Evolutionary conservation across 2,888 invertebrate species (phyloP).

Genomic region (Adelphocoris suturalis): DNA sequence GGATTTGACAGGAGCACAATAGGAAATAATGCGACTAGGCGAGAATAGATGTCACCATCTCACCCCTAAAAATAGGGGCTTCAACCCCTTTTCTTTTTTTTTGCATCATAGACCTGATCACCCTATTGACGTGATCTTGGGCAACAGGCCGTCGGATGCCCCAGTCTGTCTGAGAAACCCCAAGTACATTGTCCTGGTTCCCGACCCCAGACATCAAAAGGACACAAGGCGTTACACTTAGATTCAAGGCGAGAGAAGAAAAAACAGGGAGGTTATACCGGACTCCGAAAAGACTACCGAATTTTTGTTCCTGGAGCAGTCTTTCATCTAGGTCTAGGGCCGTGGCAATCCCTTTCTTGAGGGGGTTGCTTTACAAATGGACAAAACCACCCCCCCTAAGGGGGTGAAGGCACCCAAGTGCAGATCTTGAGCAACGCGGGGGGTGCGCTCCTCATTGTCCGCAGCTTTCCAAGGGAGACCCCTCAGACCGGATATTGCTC

Average conservation of each 20-base stretch:
- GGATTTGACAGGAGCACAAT: slow-evolving; percentile 25
- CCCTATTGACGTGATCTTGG: slow-evolving; percentile 36
- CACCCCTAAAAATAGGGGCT: background rate
- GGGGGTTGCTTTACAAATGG: background rate
- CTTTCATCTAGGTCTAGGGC: background rate
- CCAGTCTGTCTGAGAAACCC: background rate
- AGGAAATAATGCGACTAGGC: background rate
- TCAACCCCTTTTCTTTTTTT: background rate
- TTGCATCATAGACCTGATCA: slow-evolving; percentile 9
- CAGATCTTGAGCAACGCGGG: slow-evolving; percentile 2
- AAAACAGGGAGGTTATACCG: background rate
- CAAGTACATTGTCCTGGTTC: background rate
- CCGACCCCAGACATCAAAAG: slow-evolving; percentile 26
- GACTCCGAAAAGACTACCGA: background rate
- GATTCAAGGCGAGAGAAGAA: background rate
- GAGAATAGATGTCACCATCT: slow-evolving; percentile 36
- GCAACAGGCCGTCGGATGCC: slow-evolving; percentile 29
- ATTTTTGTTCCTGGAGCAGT: background rate
- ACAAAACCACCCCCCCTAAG: background rate
- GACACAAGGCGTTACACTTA: background rate
- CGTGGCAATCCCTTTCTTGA: background rate
- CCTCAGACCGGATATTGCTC: slow-evolving; percentile 17
- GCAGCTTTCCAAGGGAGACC: background rate
- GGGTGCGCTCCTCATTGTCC: background rate
- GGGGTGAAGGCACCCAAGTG: background rate